Conservation (phyloP, 1,140 invertebrate genomes). For the Drosophila navojoa region DNA sequence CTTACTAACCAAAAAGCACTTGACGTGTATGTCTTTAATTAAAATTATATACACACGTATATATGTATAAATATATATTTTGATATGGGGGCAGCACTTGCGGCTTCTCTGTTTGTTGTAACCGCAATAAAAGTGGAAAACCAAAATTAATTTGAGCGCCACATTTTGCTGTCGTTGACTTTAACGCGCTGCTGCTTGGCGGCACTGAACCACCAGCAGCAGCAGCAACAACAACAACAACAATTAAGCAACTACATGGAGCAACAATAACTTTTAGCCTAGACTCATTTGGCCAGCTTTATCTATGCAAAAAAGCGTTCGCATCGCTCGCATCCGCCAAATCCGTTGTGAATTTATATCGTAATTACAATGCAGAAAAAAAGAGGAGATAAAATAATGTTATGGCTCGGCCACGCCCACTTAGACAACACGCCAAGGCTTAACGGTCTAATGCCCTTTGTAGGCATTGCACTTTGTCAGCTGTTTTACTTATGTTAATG, state of each 20-base stretch:
- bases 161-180: slow-evolving; percentile 78
- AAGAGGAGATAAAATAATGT: slow-evolving; percentile 18
- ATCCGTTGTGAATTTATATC: slow-evolving; percentile 55
- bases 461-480: slow-evolving; percentile 43
- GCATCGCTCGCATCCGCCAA: slow-evolving; percentile 42
- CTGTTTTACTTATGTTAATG: slow-evolving; percentile 12
- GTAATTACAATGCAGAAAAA: slow-evolving; percentile 50
- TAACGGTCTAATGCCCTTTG: slow-evolving; percentile 70
- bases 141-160: slow-evolving; percentile 68
- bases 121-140: slow-evolving; percentile 70
- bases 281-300: slow-evolving; percentile 48
- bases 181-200: slow-evolving; percentile 70
- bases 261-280: slow-evolving; percentile 40
- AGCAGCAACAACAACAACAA: slow-evolving; percentile 26
- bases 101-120: slow-evolving; percentile 30
- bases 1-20: not conserved
- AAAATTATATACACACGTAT: slow-evolving; percentile 57
- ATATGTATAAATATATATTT: slow-evolving; percentile 11
- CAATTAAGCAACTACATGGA: slow-evolving; percentile 11
- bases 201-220: slow-evolving; percentile 50
- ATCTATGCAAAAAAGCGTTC: slow-evolving; percentile 68
- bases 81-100: slow-evolving; percentile 29
- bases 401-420: slow-evolving; percentile 37
- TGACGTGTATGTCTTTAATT: slow-evolving; percentile 55
- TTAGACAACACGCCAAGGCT: slow-evolving; percentile 23